These are phyloP conservation scores for Amphiprion clarkii DNA, from an alignment of 2,797 vertebrate genomes.

Conservation along the genomic window DNA sequence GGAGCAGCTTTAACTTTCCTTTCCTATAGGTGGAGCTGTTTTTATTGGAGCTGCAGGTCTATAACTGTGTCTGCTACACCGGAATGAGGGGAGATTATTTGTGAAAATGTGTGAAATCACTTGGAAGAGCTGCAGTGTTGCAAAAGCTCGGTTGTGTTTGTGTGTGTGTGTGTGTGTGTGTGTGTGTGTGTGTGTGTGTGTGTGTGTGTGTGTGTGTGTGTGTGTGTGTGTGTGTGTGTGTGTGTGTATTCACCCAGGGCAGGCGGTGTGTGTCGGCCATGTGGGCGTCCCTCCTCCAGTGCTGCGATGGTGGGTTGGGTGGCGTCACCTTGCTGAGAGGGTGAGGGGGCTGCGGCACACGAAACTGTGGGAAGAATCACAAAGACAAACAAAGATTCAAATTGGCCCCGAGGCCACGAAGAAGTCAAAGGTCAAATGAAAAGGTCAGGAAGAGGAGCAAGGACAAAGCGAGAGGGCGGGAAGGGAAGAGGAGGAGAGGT, in stretches of 20 bases:
- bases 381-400: constrained; percentile 66
- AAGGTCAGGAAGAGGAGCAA: constrained; percentile 53
- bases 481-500: background rate
- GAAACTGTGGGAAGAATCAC: constrained; percentile 79
- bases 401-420: constrained; percentile 41
- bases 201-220: too few species aligned
- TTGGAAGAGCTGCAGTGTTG: background rate
- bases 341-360: constrained; percentile 82
- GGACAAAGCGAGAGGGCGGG: constrained; percentile 30
- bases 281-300: constrained; percentile 83
- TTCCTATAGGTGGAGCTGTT: background rate
- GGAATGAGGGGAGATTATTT: background rate
- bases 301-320: constrained; percentile 71
- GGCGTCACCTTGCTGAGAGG: constrained; percentile 77
- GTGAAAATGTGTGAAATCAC: background rate
- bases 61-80: background rate
- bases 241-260: constrained; percentile 66
- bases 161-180: background rate
- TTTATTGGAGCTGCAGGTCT: background rate
- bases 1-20: constrained; percentile 10
- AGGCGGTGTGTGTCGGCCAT: constrained; percentile 72
- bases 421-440: constrained; percentile 67
- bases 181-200: too few species aligned
- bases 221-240: background rate
- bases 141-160: background rate